Base-by-base conservation (phyloP, 2,888 invertebrate species). In the Caenorhabditis sulstoni region DNA sequence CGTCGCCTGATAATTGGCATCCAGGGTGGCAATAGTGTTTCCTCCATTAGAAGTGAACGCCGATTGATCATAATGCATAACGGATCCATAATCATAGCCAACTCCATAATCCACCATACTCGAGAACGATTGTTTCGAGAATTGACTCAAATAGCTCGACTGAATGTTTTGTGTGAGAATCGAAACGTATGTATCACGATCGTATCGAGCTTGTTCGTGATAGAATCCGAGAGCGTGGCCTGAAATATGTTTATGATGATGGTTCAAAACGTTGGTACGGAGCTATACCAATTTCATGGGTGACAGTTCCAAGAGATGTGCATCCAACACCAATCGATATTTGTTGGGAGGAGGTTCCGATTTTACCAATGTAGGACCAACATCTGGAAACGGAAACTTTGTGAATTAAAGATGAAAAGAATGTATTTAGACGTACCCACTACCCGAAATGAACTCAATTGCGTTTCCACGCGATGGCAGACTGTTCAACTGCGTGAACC, bases 151-250 rank as follows among this genome's bases (percentile, higher is more conserved):
- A 47, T 83, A 83, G 16, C 22, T 66, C 3, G 68, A 35, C 9
- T 77, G 71, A 58, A 89, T 87, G 66, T 89, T 86, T 44, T 85
- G 79, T 5, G 79, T 82, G 8, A 83, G 9, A 70, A 89, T 81
- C 16, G 62, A 35, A 5, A 90, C 86, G 70, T 86, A 88, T 20
- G 75, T 50, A 68, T 89, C 88, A 16, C 89, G 73, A 70, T 89
- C 89, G 11, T 75, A 86, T 0, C 89, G 84, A 45, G 86, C 79
- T 58, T 89, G 89, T 53, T 88, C 90, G 70, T 89, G 89, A 74
- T 86, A 89, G 61, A 87, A 86, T 7, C 89, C 89, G 4, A 89
- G 84, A 5, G 89, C 85, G 68, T 89, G 89, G 1, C 89, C 87
- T 87, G 55, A 55, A 83, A n/a, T n/a, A n/a, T n/a, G n/a, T n/a